Evolutionary conservation across 2,113 vertebrate species (phyloP), one percentile per base, ranked within the genome.

Genomic region (Odocoileus hemionus): DNA sequence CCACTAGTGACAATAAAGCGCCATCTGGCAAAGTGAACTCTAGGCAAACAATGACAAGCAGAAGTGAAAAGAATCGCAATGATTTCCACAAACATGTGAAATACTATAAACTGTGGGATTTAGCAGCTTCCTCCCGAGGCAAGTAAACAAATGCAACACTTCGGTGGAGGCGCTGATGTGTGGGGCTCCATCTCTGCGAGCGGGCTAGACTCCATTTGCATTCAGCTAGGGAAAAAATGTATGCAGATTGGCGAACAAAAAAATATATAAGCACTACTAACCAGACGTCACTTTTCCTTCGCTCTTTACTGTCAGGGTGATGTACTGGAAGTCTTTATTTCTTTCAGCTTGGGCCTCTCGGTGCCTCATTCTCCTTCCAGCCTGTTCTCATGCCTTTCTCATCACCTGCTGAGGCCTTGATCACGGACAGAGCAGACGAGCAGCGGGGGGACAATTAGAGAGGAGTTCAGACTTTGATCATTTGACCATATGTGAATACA

Each of bases 241-340:
- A 98, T 97, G 98, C 98, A 99, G 98, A 99, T 98, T 97, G 96
- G 98, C 36, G 93, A 98, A 98, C 95, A 98, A 96, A 98, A 98
- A 98, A 91, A 98, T 98, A 99, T 99, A 99, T 98, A 98, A 98
- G 99, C 99, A 99, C 99, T 97, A 83, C 90, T 99, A 99, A 98
- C 98, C 99, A 99, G 99, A 99, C 99, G 99, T 99, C 99, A 99
- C 99, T 99, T 99, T 99, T 99, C 99, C 99, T 99, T 97, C 98
- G 98, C 99, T 99, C 99, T 99, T 98, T 99, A 99, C 99, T 99
- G 99, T 99, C 99, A 99, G 99, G 99, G 99, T 99, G 99, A 99
- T 99, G 99, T 99, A 99, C 99, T 99, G 99, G 99, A 99, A 99
- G 99, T 99, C 99, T 99, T 99, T 99, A 99, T 99, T 99, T 99